phyloP scores from a whole-genome alignment of 2,113 vertebrate species.

The Bos javanicus region DNA sequence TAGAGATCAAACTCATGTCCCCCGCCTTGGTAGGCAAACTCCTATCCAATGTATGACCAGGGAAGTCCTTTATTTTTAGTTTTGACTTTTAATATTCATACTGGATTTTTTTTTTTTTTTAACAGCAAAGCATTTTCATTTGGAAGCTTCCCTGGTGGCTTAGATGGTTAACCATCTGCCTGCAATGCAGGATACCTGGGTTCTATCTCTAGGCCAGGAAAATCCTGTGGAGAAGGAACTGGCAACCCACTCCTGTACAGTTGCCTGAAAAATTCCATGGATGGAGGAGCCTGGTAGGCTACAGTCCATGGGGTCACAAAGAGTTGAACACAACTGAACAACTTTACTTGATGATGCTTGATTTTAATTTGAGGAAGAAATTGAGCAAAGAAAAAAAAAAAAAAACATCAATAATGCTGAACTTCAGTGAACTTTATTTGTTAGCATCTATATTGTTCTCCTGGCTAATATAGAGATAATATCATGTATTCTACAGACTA shows the following conservation, averaged over 20 bases:
- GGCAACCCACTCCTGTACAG: background rate
- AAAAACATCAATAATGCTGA: background rate
- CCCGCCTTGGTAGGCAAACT: background rate
- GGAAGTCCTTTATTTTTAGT: background rate
- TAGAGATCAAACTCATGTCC: background rate
- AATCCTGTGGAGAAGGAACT: background rate
- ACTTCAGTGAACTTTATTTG: background rate
- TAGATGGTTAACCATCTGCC: background rate
- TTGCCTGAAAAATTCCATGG: background rate
- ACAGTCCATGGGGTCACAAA: background rate
- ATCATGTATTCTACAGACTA: background rate
- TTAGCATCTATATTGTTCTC: background rate
- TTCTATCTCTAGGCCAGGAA: background rate
- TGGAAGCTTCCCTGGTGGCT: background rate
- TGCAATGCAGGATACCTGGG: background rate
- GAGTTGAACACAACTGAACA: fast-evolving
- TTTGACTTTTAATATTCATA: background rate
- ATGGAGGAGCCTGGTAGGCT: background rate
- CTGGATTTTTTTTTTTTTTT: too few species aligned
- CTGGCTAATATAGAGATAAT: background rate
- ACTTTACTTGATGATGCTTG: background rate
- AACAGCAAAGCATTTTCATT: background rate
- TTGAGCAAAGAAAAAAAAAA: background rate
- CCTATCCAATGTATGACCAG: background rate
- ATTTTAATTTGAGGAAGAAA: slow-evolving; percentile 37